A percentile compares a stretch with the other conserved stretches of the same genome.
Evolutionary conservation across 1,140 invertebrate genomes (phyloP).

Genomic region (Cydia amplana): DNA sequence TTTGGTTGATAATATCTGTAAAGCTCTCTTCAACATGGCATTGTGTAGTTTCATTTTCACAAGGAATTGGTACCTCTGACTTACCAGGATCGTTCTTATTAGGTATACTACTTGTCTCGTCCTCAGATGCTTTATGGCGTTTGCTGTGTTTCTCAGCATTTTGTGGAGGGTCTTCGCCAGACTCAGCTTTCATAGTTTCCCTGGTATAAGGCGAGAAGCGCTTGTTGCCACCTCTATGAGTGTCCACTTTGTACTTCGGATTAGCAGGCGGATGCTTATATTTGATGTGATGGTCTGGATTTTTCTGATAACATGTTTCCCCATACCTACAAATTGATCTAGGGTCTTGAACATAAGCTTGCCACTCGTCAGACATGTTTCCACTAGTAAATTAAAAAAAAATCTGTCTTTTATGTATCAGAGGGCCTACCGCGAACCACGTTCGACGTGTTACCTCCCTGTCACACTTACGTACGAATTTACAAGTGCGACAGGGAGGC

Average conservation of each 20-base stretch:
- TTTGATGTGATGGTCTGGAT: conserved; percentile 86
- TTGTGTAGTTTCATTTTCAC: background rate
- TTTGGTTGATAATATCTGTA: conserved; percentile 10
- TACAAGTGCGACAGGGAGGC: too few relatives aligned
- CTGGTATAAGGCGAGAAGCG: conserved; percentile 54
- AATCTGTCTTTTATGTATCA: background rate
- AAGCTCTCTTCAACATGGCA: background rate
- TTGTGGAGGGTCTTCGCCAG: conserved; percentile 30
- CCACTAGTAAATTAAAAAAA: background rate
- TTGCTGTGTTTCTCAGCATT: conserved; percentile 27
- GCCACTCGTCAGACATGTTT: conserved; percentile 65
- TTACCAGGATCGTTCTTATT: background rate
- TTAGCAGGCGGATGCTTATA: conserved; percentile 87
- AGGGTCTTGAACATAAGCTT: conserved; percentile 61
- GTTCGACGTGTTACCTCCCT: too few relatives aligned
- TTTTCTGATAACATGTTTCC: conserved; percentile 91
- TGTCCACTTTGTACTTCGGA: conserved; percentile 43
- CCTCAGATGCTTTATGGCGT: conserved; percentile 34
- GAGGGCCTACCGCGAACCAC: background rate
- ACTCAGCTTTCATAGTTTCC: conserved; percentile 45
- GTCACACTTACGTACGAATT: too few relatives aligned
- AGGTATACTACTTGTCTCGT: conserved; percentile 19
- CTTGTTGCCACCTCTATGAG: conserved; percentile 44
- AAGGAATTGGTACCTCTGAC: background rate
- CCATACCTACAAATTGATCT: conserved; percentile 87